These are phyloP conservation scores for Sarcophaga subvicina DNA, from an alignment of 2,888 invertebrate species.

Conservation along the genomic window DNA sequence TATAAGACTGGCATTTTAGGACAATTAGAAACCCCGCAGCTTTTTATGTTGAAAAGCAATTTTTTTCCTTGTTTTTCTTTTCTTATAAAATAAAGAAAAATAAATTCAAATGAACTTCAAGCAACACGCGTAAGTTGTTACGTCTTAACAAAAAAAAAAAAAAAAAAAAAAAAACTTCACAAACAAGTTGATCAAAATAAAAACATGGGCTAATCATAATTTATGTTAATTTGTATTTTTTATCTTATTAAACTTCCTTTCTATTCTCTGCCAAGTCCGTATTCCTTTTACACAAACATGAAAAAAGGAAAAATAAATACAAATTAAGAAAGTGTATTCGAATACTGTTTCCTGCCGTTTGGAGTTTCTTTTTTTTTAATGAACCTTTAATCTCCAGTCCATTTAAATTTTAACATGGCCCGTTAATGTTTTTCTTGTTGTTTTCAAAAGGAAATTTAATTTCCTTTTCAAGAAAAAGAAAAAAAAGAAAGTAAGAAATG, in stretches of 20 bases:
- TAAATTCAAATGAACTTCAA: background rate
- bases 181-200: constrained; percentile 42
- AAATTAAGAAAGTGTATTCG: constrained; percentile 5
- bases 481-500: too few species aligned
- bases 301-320: background rate
- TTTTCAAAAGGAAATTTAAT: background rate
- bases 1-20: constrained; percentile 43
- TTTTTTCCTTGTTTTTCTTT: background rate
- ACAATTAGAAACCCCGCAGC: constrained; percentile 62
- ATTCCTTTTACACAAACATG: background rate
- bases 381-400: background rate
- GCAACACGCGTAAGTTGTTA: constrained; percentile 12
- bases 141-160: background rate
- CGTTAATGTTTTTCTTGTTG: background rate
- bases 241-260: constrained; percentile 9
- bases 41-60: background rate
- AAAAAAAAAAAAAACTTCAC: too few species aligned
- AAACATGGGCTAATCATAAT: constrained; percentile 39
- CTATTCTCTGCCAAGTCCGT: background rate
- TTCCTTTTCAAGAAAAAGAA: background rate
- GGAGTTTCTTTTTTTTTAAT: background rate
- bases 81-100: background rate
- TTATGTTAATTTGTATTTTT: constrained; percentile 24
- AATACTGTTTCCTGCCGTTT: background rate
- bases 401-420: background rate